Evolutionary conservation across 2,888 invertebrate genomes (phyloP).

Genomic region (Drosophila heteroneura): DNA sequence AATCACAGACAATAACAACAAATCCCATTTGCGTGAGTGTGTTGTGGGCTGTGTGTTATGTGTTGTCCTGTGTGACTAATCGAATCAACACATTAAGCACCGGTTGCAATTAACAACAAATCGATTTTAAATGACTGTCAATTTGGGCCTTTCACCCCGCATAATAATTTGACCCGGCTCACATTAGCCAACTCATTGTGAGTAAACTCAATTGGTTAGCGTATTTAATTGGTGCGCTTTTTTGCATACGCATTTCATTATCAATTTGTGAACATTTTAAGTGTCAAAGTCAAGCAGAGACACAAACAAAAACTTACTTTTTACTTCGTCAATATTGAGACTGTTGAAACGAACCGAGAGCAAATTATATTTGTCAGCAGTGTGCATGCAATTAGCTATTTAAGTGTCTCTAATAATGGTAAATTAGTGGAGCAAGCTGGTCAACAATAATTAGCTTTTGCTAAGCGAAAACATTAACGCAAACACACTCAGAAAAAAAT

Average conservation of each 20-base stretch:
- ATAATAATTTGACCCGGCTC: constrained; percentile 34
- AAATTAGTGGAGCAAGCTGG: constrained; percentile 55
- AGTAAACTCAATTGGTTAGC: constrained; percentile 25
- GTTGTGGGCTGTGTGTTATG: neutral
- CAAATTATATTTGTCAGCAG: constrained; percentile 75
- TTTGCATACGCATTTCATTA: constrained; percentile 14
- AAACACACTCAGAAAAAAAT: neutral
- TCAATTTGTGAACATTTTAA: constrained; percentile 15
- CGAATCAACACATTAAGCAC: constrained; percentile 54
- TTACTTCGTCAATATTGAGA: neutral
- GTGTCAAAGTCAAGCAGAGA: neutral
- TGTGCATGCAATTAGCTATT: constrained; percentile 71
- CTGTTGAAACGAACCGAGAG: constrained; percentile 49
- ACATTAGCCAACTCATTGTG: constrained; percentile 21
- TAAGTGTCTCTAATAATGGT: constrained; percentile 62
- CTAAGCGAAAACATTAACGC: constrained; percentile 18
- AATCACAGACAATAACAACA: constrained; percentile 22
- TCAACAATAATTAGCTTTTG: constrained; percentile 36
- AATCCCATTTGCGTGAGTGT: neutral
- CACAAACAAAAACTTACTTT: neutral
- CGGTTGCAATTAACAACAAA: constrained; percentile 67
- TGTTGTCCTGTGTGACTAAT: constrained; percentile 42
- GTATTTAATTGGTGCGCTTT: constrained; percentile 38
- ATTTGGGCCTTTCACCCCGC: constrained; percentile 26
- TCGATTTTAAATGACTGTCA: constrained; percentile 60